A percentile compares a stretch with the other conserved stretches of the same genome.
phyloP scores from a whole-genome alignment of 2,113 vertebrate species.

The Colaptes auratus region DNA sequence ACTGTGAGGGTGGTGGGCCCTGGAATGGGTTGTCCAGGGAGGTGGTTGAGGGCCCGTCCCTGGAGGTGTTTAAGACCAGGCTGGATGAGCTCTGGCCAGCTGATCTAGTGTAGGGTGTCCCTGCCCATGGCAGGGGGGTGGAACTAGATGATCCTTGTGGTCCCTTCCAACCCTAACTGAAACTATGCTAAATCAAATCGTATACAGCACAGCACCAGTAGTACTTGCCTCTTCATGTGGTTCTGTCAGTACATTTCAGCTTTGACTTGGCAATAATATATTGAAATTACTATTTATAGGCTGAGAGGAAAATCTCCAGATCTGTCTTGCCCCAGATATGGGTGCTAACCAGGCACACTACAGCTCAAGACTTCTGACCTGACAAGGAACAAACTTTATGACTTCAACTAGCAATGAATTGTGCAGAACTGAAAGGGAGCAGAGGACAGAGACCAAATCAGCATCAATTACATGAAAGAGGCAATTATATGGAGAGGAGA shows the following conservation, averaged over 20 bases:
- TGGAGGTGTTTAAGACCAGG: too few species aligned
- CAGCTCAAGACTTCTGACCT: neutral
- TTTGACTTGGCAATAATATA: neutral
- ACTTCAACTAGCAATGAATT: neutral
- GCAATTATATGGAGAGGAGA: neutral
- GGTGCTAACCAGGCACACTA: neutral
- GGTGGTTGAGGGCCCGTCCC: too few species aligned
- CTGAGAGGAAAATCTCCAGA: neutral
- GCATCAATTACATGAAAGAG: neutral
- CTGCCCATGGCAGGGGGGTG: too few species aligned
- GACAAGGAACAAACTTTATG: neutral
- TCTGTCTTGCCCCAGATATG: neutral
- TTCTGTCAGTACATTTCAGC: neutral
- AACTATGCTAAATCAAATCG: neutral
- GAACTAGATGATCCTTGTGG: too few species aligned
- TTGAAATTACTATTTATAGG: neutral
- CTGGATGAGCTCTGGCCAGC: too few species aligned
- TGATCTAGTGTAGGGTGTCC: too few species aligned
- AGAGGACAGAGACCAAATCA: neutral
- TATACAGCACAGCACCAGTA: neutral
- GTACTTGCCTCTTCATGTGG: neutral
- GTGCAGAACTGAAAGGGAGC: neutral
- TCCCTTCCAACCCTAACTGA: too few species aligned
- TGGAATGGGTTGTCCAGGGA: too few species aligned
- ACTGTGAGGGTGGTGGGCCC: too few species aligned